A percentile compares a stretch with the other conserved stretches of the same genome.
phyloP scores from a whole-genome alignment of 1,140 invertebrate species.

The Maconellicoccus hirsutus region DNA sequence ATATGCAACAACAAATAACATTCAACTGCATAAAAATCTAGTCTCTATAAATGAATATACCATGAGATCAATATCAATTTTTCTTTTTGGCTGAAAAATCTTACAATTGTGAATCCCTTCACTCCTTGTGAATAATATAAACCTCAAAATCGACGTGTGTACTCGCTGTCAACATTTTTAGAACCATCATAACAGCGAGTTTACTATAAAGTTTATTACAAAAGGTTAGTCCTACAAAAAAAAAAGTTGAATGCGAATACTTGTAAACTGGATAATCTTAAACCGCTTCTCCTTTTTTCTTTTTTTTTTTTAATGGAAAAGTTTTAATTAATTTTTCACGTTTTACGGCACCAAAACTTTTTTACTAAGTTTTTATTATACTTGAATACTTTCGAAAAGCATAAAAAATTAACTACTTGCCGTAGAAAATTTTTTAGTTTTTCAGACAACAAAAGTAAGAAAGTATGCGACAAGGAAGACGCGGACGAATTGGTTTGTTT shows the following conservation, averaged over 20 bases:
- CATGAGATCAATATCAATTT: no score
- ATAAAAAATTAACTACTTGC: conserved; percentile 5
- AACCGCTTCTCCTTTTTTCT: not conserved
- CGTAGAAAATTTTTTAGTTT: not conserved
- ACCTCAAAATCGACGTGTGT: no score
- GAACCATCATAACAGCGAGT: conserved; percentile 8
- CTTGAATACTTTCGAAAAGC: not conserved
- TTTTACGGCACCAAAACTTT: not conserved
- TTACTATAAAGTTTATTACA: not conserved
- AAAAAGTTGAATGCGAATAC: not conserved
- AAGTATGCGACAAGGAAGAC: not conserved
- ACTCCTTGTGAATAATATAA: no score
- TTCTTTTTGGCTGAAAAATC: no score
- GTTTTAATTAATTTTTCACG: conserved; percentile 9
- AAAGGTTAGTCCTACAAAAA: not conserved
- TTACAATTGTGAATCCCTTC: no score
- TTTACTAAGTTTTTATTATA: not conserved
- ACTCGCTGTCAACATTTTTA: not conserved
- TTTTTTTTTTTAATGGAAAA: conserved; percentile 5
- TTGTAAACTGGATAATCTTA: conserved; percentile 9
- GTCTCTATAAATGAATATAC: no score
- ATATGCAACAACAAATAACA: no score
- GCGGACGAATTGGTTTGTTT: not conserved
- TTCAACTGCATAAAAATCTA: no score
- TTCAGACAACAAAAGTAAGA: not conserved